Base-by-base conservation (phyloP, 2,113 vertebrate genomes). In the Jacana jacana region DNA sequence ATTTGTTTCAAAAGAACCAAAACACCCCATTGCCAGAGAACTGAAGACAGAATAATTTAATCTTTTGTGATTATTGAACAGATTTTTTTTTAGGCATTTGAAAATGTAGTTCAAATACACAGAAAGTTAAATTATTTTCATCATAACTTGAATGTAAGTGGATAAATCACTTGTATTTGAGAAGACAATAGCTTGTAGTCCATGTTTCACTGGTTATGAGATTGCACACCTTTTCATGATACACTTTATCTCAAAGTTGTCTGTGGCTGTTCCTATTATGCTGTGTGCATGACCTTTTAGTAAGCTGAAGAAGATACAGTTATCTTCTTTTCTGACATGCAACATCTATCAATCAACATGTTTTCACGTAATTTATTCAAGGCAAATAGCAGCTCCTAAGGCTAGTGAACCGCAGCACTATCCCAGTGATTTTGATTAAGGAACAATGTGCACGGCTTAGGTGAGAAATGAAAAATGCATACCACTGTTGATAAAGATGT, bases 271-370 rank as follows among this genome's bases (percentile, higher is more conserved):
- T 99, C 98, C 98, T 98, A 99, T 99, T 99, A 98, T 97, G 97
- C 97, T 95, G 96, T 97, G 97, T 98, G 98, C 98, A 98, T 99
- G 99, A 99, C 99, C 99, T 99, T 99, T 99, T 98, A 98, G 98
- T 98, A 98, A 99, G 98, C 98, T 98, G 98, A 97, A 97, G 98
- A 98, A 98, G 99, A 99, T 99, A 99, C 98, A 99, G 99, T 99
- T 99, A 99, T 99, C 99, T 99, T 98, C 98, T 98, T 98, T 98
- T 98, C 98, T 99, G 99, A 99, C 99, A 99, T 98, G 98, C 98
- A 97, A 98, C 98, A 98, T 99, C 99, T 99, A 99, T 99, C 99
- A 99, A 99, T 99, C 99, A 99, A 98, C 95, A 98, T 98, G 98
- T 98, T 98, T 98, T 98, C 98, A 91, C 51, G 97, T 98, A 98